These are phyloP conservation scores for Oncorhynchus kisutch DNA, from an alignment of 2,113 vertebrate genomes.

Conservation along the genomic window DNA sequence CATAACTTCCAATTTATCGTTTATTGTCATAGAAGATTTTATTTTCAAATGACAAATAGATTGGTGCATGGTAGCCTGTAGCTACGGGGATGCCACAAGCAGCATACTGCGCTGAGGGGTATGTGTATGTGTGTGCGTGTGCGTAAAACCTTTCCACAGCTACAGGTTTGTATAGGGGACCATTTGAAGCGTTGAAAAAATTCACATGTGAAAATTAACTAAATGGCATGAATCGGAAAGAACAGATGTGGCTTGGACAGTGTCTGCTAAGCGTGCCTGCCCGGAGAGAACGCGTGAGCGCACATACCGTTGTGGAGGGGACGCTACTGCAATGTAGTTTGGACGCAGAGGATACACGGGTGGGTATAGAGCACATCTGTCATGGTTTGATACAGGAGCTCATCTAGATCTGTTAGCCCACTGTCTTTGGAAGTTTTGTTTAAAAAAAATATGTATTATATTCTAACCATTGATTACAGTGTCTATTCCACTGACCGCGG, in stretches of 20 bases:
- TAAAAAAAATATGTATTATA: too few relatives aligned
- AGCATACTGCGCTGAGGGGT: background rate
- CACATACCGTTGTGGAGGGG: background rate
- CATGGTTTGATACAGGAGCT: background rate
- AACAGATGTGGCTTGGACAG: background rate
- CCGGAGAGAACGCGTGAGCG: background rate
- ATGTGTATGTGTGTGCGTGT: constrained; percentile 13
- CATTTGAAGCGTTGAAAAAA: background rate
- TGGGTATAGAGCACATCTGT: background rate
- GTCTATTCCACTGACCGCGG: background rate
- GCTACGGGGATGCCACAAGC: background rate
- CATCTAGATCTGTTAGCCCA: background rate
- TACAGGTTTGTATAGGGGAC: background rate
- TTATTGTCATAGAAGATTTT: background rate
- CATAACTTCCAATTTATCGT: constrained; percentile 1
- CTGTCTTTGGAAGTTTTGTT: background rate
- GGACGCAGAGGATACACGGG: constrained; percentile 1
- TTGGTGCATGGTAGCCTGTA: background rate
- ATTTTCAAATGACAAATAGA: background rate
- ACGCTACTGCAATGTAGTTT: constrained; percentile 9
- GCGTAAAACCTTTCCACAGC: constrained; percentile 37
- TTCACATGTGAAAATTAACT: background rate
- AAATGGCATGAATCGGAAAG: background rate
- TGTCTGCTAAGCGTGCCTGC: background rate
- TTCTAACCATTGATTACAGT: background rate